phyloP scores from a whole-genome alignment of 2,888 invertebrate species.

The Amphiduros pacificus region DNA sequence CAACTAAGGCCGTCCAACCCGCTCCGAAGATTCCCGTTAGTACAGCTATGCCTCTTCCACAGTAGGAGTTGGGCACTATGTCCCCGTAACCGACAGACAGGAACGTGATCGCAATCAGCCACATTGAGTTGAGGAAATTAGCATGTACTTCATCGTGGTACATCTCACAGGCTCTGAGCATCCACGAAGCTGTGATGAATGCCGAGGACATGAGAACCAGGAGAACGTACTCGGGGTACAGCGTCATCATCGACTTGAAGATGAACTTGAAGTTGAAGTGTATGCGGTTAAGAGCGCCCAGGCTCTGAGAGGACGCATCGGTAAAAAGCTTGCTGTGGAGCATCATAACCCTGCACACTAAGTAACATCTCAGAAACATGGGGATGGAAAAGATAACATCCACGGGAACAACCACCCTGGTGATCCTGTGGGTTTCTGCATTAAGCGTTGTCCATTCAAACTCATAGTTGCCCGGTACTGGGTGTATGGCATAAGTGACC shows the following conservation, averaged over 20 bases:
- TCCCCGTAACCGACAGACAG: slow-evolving; percentile 59
- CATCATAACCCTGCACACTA: slow-evolving; percentile 54
- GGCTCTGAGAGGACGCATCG: slow-evolving; percentile 57
- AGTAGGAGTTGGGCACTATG: slow-evolving; percentile 56
- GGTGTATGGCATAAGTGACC: slow-evolving; percentile 52
- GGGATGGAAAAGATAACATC: slow-evolving; percentile 55
- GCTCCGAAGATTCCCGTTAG: slow-evolving; percentile 57
- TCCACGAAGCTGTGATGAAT: slow-evolving; percentile 54
- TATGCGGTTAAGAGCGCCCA: slow-evolving; percentile 83
- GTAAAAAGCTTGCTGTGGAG: slow-evolving; percentile 55
- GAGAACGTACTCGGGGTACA: slow-evolving; percentile 56
- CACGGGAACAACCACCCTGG: slow-evolving; percentile 37
- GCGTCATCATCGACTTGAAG: slow-evolving; percentile 58
- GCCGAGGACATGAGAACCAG: slow-evolving; percentile 46
- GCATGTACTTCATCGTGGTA: slow-evolving; percentile 39
- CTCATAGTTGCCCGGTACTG: slow-evolving; percentile 49
- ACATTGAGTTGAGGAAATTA: slow-evolving; percentile 56
- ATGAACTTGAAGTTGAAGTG: slow-evolving; percentile 82
- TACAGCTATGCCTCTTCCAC: slow-evolving; percentile 56
- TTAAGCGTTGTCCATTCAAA: slow-evolving; percentile 41
- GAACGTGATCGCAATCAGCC: slow-evolving; percentile 58
- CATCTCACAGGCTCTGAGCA: slow-evolving; percentile 55
- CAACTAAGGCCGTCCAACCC: slow-evolving; percentile 56
- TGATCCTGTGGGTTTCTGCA: slow-evolving; percentile 26
- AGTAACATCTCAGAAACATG: slow-evolving; percentile 54